Evolutionary conservation across 2,888 invertebrate genomes (phyloP).

Genomic region (Nephrotoma flavescens): DNA sequence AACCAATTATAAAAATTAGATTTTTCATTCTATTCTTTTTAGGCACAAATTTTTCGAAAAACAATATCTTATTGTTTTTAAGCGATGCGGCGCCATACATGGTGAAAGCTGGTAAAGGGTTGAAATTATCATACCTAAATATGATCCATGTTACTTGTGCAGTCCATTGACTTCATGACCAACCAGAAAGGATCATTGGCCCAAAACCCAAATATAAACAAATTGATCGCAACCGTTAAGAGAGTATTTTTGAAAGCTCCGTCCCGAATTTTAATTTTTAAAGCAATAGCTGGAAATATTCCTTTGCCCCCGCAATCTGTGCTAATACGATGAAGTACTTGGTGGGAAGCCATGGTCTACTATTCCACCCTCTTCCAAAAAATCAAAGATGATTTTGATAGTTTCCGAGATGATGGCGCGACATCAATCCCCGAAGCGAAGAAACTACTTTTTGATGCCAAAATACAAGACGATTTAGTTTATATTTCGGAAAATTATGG

Average conservation of each 20-base stretch:
- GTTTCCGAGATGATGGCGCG: neutral
- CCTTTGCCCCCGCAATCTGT: too few relatives aligned
- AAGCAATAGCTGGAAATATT: too few relatives aligned
- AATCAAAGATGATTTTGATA: neutral
- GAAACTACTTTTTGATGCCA: neutral
- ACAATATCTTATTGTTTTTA: neutral
- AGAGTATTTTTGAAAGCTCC: too few relatives aligned
- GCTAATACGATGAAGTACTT: slow-evolving; percentile 21
- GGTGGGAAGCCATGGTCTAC: slow-evolving; percentile 10
- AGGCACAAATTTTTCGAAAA: neutral
- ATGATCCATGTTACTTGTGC: slow-evolving; percentile 13
- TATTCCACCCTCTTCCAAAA: neutral
- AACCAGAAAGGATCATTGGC: slow-evolving; percentile 17
- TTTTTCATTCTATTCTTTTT: neutral
- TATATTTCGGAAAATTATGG: too few relatives aligned
- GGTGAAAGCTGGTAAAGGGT: slow-evolving; percentile 14
- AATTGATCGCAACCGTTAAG: too few relatives aligned
- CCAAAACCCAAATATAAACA: neutral
- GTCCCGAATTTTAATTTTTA: too few relatives aligned
- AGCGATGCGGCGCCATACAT: slow-evolving; percentile 14
- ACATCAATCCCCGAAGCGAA: too few relatives aligned
- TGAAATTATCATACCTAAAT: slow-evolving; percentile 17
- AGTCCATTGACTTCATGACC: slow-evolving; percentile 18
- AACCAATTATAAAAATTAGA: neutral
- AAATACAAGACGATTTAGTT: neutral